Base-by-base conservation (phyloP, 2,797 vertebrate species). In the Sarcophilus harrisii region DNA sequence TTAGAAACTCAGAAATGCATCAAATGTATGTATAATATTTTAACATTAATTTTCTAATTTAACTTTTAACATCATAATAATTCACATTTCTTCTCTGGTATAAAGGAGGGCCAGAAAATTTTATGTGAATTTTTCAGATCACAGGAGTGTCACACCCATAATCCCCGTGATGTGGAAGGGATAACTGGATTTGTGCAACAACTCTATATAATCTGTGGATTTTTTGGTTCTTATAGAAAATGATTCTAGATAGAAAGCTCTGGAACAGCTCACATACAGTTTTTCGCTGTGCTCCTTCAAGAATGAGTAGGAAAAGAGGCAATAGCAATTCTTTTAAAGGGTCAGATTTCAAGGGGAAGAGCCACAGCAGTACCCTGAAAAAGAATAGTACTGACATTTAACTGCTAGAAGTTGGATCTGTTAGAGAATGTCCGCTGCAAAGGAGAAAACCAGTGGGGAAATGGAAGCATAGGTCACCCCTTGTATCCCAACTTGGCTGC, bases 161-260 rank as follows among this genome's bases (percentile, higher is more conserved):
- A 73, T 6, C 5, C 66, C 2, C 9, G 6, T 73, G n/a, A 73
- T 21, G 18, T 96, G 90, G 90, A 91, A 96, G 57, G 27, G 96
- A 66, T 59, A 92, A 27, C 93, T 93, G 57, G 54, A 92, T 93
- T 97, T 94, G 93, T 45, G 96, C 90, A 97, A 52, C 38, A n/a
- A n/a, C 45, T 97, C 96, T 58, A 55, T 5, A 32, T 5, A 94
- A 91, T 91, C 1, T 58, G 55, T 58, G 97, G 27, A 1, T 49
- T 55, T 91, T 91, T 87, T 49, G 45, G 27, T 91, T 13, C 3
- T 93, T 27, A 4, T 1, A 58, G 2, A 96, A 62, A 38, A 30
- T 91, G 58, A 89, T 90, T 87, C 27, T 12, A 4, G 6, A 32
- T 55, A 5, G 90, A 96, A 30, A 97, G 66, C 93, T 96, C 32